phyloP scores from a whole-genome alignment of 2,113 vertebrate genomes.

The Oophaga pumilio region DNA sequence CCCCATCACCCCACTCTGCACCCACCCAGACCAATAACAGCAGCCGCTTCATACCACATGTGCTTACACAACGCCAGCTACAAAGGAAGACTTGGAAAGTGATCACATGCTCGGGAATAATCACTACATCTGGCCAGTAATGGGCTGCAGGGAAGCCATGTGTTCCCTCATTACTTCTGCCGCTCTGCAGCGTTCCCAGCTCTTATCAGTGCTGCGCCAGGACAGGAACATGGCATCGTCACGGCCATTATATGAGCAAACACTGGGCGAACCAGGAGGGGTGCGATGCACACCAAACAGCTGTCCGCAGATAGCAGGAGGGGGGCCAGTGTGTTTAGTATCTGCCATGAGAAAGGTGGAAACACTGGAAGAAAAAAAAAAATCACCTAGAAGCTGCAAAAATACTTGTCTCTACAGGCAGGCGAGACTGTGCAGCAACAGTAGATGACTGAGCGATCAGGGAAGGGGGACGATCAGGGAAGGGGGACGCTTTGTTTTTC shows the following conservation, averaged over 20 bases:
- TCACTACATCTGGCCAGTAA: neutral
- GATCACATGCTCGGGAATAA: neutral
- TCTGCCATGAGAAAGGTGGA: neutral
- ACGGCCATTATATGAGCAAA: neutral
- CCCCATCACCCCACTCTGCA: no score
- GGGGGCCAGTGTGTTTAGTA: neutral
- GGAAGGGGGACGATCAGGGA: neutral
- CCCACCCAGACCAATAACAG: no score
- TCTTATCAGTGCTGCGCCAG: neutral
- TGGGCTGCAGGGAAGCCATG: neutral
- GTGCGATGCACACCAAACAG: neutral
- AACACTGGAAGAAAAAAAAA: neutral
- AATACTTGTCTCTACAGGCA: neutral
- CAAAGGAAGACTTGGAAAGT: neutral
- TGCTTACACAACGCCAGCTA: neutral
- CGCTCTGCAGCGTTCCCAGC: neutral
- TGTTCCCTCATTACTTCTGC: conserved; percentile 8
- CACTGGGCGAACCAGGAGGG: neutral
- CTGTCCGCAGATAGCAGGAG: neutral
- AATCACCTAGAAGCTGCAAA: neutral
- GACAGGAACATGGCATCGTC: neutral
- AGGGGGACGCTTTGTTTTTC: neutral
- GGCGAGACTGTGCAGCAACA: neutral
- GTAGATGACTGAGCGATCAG: neutral
- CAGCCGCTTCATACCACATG: neutral